Evolutionary conservation across 2,797 vertebrate genomes (phyloP).

Genomic region (Remorina albescens): DNA sequence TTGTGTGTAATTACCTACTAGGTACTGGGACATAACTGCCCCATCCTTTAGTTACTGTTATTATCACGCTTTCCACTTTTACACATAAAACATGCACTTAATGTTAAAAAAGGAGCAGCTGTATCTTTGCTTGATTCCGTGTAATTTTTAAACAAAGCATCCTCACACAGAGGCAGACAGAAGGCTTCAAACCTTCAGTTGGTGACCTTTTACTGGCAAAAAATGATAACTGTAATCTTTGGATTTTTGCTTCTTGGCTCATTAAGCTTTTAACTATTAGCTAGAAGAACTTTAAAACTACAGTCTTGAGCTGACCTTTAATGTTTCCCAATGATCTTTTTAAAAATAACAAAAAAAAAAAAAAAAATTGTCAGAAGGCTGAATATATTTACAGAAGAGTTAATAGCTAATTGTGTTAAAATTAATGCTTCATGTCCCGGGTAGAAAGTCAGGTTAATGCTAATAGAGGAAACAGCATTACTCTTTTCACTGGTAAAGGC

Average conservation of each 20-base stretch:
- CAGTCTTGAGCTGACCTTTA: not conserved
- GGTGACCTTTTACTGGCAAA: not conserved
- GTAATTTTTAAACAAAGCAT: not conserved
- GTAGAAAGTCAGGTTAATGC: not conserved
- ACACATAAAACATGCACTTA: not conserved
- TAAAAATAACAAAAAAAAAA: no score
- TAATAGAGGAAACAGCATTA: not conserved
- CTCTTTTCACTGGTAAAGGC: no score
- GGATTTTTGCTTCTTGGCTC: no score
- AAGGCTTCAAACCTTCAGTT: not conserved
- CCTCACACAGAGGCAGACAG: not conserved
- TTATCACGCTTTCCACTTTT: not conserved
- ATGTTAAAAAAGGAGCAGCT: not conserved
- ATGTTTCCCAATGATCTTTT: no score
- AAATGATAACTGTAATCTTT: not conserved
- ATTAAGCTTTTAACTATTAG: not conserved
- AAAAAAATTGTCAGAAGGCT: no score
- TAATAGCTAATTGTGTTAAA: not conserved
- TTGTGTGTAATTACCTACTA: not conserved
- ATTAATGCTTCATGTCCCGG: not conserved
- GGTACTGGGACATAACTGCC: not conserved
- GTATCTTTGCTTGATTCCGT: no score
- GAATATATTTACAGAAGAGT: no score
- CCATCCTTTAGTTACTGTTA: not conserved
- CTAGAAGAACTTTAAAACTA: not conserved